These are phyloP conservation scores for Brachionus manjavacas DNA, from an alignment of 1,140 invertebrate species.

Conservation along the genomic window DNA sequence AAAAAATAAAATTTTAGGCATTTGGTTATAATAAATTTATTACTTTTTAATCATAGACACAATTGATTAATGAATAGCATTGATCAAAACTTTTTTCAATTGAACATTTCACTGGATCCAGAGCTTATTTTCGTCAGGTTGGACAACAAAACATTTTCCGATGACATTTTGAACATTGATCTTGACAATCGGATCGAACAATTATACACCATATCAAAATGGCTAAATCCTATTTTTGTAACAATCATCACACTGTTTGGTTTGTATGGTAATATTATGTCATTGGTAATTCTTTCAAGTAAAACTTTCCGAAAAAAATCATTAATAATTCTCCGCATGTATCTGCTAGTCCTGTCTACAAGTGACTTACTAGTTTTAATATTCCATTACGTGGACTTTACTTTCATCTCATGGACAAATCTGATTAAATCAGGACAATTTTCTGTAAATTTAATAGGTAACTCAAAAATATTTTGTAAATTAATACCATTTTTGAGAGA, in stretches of 20 bases:
- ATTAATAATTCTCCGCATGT: not conserved
- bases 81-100: not conserved
- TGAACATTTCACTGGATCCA: not conserved
- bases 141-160: not conserved
- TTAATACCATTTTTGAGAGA: not conserved
- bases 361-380: slow-evolving; percentile 3
- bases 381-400: slow-evolving; percentile 14
- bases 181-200: not conserved
- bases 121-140: not conserved
- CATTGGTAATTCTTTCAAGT: not conserved
- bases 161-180: not conserved
- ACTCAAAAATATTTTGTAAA: not conserved
- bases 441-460: not conserved
- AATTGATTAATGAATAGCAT: not conserved
- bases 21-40: too few relatives aligned
- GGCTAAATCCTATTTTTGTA: not conserved
- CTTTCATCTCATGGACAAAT: not conserved
- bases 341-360: not conserved
- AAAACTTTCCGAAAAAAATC: not conserved
- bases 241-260: not conserved
- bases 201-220: slow-evolving; percentile 17
- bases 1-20: too few relatives aligned
- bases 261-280: slow-evolving; percentile 10
- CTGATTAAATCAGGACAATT: not conserved
- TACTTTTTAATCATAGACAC: too few relatives aligned